These are phyloP conservation scores for Trisateles emortualis DNA, from an alignment of 2,888 invertebrate species.

Conservation along the genomic window DNA sequence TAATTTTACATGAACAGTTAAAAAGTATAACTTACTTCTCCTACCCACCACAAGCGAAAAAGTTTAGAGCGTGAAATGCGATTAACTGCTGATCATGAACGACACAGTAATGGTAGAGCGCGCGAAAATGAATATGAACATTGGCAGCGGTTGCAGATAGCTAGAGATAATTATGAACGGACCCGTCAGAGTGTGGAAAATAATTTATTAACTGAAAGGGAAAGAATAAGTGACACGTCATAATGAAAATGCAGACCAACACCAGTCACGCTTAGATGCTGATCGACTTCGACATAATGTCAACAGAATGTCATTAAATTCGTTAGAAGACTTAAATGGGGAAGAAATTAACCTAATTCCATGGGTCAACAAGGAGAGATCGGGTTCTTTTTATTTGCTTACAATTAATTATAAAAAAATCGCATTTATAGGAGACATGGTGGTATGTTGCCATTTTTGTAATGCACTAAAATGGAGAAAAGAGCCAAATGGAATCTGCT, in stretches of 20 bases:
- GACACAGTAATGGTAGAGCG: not conserved
- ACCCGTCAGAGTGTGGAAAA: no score
- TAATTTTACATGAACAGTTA: no score
- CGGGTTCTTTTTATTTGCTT: not conserved
- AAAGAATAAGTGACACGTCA: no score
- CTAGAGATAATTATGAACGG: no score
- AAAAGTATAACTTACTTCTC: no score
- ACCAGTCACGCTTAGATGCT: not conserved
- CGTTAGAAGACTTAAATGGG: not conserved
- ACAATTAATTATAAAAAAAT: not conserved
- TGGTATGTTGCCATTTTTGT: conserved; percentile 2
- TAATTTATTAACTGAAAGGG: no score
- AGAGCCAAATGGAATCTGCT: not conserved
- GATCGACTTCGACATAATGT: not conserved
- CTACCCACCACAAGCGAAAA: no score
- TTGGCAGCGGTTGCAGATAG: no score
- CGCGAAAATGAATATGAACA: no score
- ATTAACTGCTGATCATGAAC: no score
- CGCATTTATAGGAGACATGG: not conserved
- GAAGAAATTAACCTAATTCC: not conserved
- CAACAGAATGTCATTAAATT: not conserved
- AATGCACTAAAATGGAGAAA: conserved; percentile 5
- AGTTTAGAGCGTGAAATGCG: no score
- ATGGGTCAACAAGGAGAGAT: not conserved
- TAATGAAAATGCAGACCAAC: no score